Evolutionary conservation across 2,113 vertebrate genomes (phyloP).

Genomic region (Patagioenas fasciata): DNA sequence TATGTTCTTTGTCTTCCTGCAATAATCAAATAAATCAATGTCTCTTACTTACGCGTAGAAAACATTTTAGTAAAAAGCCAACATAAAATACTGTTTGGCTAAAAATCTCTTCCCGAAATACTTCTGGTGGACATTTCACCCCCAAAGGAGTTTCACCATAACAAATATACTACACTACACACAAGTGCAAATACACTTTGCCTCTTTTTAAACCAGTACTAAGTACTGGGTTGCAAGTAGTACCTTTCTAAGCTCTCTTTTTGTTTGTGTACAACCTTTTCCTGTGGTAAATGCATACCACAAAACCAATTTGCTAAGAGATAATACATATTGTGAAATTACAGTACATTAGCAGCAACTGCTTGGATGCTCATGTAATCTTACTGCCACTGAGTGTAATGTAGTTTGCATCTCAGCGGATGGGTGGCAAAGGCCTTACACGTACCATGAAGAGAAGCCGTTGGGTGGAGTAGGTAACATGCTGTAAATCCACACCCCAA

Average conservation of each 20-base stretch:
- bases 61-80: neutral
- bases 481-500: constrained; percentile 36
- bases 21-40: neutral
- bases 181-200: neutral
- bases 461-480: constrained; percentile 14
- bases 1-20: neutral
- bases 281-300: neutral
- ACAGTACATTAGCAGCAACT: neutral
- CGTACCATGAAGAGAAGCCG: neutral
- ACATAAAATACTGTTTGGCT: neutral
- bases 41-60: neutral
- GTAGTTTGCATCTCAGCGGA: neutral
- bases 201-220: neutral
- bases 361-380: neutral
- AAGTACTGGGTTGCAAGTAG: neutral
- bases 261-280: neutral
- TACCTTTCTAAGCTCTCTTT: neutral
- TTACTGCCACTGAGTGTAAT: neutral
- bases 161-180: neutral
- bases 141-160: neutral
- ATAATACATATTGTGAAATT: constrained; percentile 35
- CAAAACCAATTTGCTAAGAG: constrained; percentile 45
- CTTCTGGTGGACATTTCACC: neutral
- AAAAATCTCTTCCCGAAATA: neutral
- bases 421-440: neutral